phyloP scores from a whole-genome alignment of 2,797 vertebrate species.

The Sebastes kiyomatsui region DNA sequence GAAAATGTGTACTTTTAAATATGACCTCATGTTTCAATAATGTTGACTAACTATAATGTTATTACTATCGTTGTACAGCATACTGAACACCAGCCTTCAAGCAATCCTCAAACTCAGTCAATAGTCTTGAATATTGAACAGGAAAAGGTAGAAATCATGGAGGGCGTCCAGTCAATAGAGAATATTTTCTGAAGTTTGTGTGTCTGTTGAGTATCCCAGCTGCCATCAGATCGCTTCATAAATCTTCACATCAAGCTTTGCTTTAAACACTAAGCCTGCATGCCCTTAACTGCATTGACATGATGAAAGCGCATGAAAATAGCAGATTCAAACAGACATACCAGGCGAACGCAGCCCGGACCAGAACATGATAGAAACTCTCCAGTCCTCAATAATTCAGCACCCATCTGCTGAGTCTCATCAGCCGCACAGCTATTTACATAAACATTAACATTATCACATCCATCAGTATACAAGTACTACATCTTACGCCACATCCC shows the following conservation, averaged over 20 bases:
- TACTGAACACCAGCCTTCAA: not conserved
- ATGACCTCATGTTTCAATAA: not conserved
- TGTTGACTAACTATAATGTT: not conserved
- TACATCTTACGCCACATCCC: not conserved
- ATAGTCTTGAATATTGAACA: not conserved
- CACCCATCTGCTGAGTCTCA: constrained; percentile 24
- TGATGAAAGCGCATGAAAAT: constrained; percentile 44
- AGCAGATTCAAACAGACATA: constrained; percentile 13
- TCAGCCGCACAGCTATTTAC: not conserved
- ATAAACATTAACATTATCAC: constrained; percentile 11
- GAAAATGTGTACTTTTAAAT: not conserved
- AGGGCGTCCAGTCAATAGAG: not conserved
- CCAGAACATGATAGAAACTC: constrained; percentile 7
- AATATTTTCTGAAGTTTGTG: constrained; percentile 10
- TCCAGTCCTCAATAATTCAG: constrained; percentile 50
- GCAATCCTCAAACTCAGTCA: not conserved
- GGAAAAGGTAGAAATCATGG: not conserved
- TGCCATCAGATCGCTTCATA: constrained; percentile 56
- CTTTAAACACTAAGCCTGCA: constrained; percentile 22
- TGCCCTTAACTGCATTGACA: constrained; percentile 7
- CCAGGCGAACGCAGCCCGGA: not conserved
- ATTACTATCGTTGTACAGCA: not conserved
- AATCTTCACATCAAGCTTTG: constrained; percentile 40
- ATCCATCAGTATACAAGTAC: not conserved
- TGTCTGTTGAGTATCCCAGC: constrained; percentile 19